Conservation (phyloP, 92 coral and sea anemone genomes). For the Heteractis magnifica region DNA sequence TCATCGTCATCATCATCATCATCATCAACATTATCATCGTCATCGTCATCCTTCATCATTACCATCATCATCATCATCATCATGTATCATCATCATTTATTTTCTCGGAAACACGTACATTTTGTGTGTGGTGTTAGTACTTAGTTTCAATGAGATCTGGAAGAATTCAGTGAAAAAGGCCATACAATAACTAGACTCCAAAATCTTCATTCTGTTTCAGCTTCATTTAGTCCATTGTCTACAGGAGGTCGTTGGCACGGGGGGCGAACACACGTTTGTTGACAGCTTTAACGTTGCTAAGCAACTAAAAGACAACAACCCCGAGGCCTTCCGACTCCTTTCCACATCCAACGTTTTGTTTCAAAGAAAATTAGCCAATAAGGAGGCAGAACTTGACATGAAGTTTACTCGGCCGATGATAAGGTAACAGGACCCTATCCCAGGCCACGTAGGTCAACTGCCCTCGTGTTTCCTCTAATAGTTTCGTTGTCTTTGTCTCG, state of each 20-base stretch:
- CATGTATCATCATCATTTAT: too few species aligned
- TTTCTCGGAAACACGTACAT: too few species aligned
- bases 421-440: constrained; percentile 7
- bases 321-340: constrained; percentile 33
- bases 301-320: constrained; percentile 36
- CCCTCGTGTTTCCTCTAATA: not conserved
- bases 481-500: not conserved
- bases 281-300: constrained; percentile 46
- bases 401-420: constrained; percentile 34
- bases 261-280: constrained; percentile 43
- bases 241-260: constrained; percentile 19
- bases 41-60: too few species aligned
- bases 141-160: too few species aligned
- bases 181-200: too few species aligned
- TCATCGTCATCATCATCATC: too few species aligned
- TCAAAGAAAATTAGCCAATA: constrained; percentile 36
- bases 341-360: constrained; percentile 34
- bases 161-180: not conserved
- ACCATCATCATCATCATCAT: too few species aligned
- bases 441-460: not conserved
- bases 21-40: too few species aligned
- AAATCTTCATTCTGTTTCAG: constrained; percentile 16
- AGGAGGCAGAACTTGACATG: constrained; percentile 33
- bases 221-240: constrained; percentile 43
- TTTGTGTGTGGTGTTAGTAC: too few species aligned